phyloP scores from a whole-genome alignment of 2,113 vertebrate species.

The Miniopterus natalensis region DNA sequence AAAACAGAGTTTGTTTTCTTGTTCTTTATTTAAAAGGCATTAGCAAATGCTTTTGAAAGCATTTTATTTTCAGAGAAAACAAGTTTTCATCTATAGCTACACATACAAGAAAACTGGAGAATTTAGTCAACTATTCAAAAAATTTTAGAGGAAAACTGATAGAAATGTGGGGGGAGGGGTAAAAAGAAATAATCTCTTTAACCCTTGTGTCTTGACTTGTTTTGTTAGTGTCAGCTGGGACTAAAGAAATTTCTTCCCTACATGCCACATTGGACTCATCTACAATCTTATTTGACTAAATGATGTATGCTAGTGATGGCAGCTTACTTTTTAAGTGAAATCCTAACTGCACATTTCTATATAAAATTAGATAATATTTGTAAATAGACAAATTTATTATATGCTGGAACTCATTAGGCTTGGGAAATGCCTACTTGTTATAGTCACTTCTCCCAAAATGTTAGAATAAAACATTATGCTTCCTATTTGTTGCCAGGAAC shows the following conservation, averaged over 20 bases:
- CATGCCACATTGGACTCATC: background rate
- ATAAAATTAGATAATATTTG: slow-evolving; percentile 36
- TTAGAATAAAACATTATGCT: background rate
- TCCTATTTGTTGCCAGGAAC: background rate
- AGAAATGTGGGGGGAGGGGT: background rate
- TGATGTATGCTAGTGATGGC: background rate
- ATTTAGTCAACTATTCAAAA: background rate
- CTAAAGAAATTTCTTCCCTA: background rate
- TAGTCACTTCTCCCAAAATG: background rate
- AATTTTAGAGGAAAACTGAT: slow-evolving; percentile 20
- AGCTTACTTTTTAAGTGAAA: background rate
- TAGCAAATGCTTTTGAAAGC: slow-evolving; percentile 58
- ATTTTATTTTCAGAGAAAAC: slow-evolving; percentile 67
- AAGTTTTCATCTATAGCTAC: background rate
- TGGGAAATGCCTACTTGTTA: background rate
- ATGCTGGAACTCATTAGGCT: background rate
- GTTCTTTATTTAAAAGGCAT: slow-evolving; percentile 22
- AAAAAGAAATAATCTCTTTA: background rate
- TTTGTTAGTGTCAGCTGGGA: background rate
- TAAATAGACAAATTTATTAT: background rate
- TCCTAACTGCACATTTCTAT: background rate
- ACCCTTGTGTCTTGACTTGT: background rate
- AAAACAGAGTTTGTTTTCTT: slow-evolving; percentile 36
- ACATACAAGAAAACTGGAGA: background rate
- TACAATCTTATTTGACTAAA: background rate